Evolutionary conservation across 2,113 vertebrate genomes (phyloP).

Genomic region (Periophthalmodon schlosseri): DNA sequence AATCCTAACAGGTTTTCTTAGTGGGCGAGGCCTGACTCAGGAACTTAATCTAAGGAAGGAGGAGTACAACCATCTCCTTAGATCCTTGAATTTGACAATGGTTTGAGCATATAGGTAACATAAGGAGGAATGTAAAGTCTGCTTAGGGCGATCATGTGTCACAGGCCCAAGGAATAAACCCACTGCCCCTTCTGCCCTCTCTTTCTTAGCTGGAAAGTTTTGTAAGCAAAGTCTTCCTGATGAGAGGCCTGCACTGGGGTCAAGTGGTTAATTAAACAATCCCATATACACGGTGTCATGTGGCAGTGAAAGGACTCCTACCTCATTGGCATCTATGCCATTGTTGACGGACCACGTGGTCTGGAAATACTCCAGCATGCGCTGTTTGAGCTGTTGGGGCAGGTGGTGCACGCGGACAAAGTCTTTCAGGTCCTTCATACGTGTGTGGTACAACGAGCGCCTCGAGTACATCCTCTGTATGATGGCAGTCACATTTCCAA

Average conservation of each 20-base stretch:
- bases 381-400: constrained; percentile 92
- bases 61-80: not conserved
- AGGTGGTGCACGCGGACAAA: constrained; percentile 92
- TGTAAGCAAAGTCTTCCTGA: constrained; percentile 8
- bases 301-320: constrained; percentile 52
- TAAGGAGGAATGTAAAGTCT: not conserved
- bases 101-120: not conserved
- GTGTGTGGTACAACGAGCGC: constrained; percentile 94
- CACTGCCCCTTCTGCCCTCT: not conserved
- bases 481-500: constrained; percentile 95
- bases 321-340: constrained; percentile 93
- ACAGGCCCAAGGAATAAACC: not conserved
- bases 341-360: constrained; percentile 97
- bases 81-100: not conserved
- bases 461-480: constrained; percentile 98
- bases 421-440: constrained; percentile 96
- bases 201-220: constrained; percentile 8
- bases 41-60: no score
- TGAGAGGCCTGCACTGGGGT: constrained; percentile 1
- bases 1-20: not conserved
- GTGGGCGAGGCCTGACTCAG: not conserved
- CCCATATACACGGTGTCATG: constrained; percentile 12
- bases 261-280: not conserved
- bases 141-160: not conserved
- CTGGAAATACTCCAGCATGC: constrained; percentile 97